Conservation (phyloP, 2,797 vertebrate species). For the Sciurus vulgaris region DNA sequence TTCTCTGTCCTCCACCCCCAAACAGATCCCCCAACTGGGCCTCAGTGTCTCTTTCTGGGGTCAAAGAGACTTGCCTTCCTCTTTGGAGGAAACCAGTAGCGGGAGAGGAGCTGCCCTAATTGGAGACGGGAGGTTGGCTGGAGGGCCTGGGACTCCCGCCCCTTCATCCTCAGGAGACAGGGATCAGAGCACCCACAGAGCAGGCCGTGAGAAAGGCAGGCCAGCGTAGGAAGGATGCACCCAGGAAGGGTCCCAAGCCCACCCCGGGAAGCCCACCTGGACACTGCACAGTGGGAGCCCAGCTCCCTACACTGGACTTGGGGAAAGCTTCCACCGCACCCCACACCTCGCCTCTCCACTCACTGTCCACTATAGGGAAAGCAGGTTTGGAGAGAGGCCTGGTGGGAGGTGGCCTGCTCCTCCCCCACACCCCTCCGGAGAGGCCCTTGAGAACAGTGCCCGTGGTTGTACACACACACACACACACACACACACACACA, state of each 20-base stretch:
- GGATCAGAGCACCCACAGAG: neutral
- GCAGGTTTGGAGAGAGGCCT: slow-evolving; percentile 8
- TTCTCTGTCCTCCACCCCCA: neutral
- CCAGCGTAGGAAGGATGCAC: neutral
- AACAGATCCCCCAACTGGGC: neutral
- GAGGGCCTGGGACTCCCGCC: neutral
- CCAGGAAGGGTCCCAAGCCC: neutral
- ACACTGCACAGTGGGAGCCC: neutral
- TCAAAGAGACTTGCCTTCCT: neutral
- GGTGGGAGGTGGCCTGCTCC: neutral
- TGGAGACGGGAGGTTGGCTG: neutral
- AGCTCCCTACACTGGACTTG: neutral
- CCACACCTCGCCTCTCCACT: neutral
- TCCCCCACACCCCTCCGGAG: slow-evolving; percentile 15
- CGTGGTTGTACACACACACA: neutral
- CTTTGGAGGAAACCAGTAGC: neutral
- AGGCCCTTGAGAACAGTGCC: slow-evolving; percentile 36
- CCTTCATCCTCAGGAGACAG: neutral
- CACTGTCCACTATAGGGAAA: neutral
- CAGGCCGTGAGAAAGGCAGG: neutral
- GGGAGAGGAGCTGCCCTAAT: neutral
- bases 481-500: neutral
- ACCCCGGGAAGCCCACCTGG: neutral
- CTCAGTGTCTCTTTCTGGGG: slow-evolving; percentile 44
- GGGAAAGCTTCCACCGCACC: neutral